Evolutionary conservation across 2,113 vertebrate species (phyloP), one percentile per base, ranked within the genome.

Genomic region (Rhinogobius similis): DNA sequence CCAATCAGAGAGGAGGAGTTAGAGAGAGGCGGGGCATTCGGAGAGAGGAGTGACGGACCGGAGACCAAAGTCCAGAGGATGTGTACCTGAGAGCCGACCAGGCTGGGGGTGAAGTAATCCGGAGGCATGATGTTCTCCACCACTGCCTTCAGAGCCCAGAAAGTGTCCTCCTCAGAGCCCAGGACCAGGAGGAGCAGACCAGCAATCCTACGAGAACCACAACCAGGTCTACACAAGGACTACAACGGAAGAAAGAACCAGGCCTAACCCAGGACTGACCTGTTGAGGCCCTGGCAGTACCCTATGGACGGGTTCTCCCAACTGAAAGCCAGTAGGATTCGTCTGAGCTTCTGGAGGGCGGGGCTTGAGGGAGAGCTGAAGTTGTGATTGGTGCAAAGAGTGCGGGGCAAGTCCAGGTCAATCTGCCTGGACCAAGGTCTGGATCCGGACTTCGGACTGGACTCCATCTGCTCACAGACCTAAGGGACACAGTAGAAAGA

Each of bases 251-350:
- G 18, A 20, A n/a, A n/a, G 6, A 50, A 50, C 20, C 9, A 29
- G 26, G 26, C 0, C 55, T 29, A 58, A 58, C 13, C 24, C 2
- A 23, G 52, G 16, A 24, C 48, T 13, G 63, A 97, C 96, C 96
- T 96, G 92, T 99, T 99, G 64, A 99, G 91, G 26, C 97, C 98
- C 75, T 99, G 97, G 82, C 97, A 98, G 86, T 98, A 99, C 63
- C 98, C 96, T 13, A 99, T 94, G 23, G 91, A 76, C 20, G 95
- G 96, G 82, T 96, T 98, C 67, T 97, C 96, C 95, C 96, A 96
- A 72, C 97, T 97, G 83, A 97, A 99, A 6, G 98, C 96, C 82
- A 98, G 46, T 18, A 99, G 85, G 75, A 99, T 84, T 23, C 94
- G 93, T 1, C 93, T 92, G 9, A 99, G 96, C 89, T 93, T 94